Base-by-base conservation (phyloP, 1,140 invertebrate genomes). In the Drosophila sproati region DNA sequence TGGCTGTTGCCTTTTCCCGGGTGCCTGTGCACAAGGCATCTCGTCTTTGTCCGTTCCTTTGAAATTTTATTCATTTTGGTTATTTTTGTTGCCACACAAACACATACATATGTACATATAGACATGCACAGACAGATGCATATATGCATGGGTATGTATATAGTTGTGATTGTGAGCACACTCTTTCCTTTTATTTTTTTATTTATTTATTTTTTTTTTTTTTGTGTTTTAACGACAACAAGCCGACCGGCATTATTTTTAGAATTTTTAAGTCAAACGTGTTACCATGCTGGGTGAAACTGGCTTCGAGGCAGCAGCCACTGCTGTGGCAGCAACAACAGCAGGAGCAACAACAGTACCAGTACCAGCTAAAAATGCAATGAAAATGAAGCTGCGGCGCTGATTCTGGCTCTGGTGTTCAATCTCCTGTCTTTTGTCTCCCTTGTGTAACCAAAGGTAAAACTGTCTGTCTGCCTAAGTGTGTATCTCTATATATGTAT, bases 191-290 rank as follows among this genome's bases (percentile, higher is more conserved):
- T 64, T 74, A 43, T 71, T 47, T 57, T 61, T 32, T 35, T 74
- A 43, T 71, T 51, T 57, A n/a, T n/a, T n/a, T n/a, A n/a, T 61
- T 32, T 31, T 43, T 50, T 73, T 76, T 56, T 54, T 64, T 71
- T 41, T 60, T 80, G 66, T 86, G 70, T 79, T 68, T 72, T 75
- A 89, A 80, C 85, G 78, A 89, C 80, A 85, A 89, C 80, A 85
- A 89, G 89, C 85, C 85, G 77, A 80, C 85, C 80, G 85, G 85
- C 71, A 76, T 89, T 89, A 89, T 89, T 89, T 89, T 89, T 89
- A 89, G 85, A 89, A 88, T 85, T 80, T 85, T 83, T 89, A 77
- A 88, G 80, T 72, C 63, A 89, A 89, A 83, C 85, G 83, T 89
- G 85, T 89, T 89, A 85, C 85, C 78, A 81, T 71, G 78, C 76